phyloP scores from a whole-genome alignment of 2,888 invertebrate genomes.

The Drosophila kuntzei region DNA sequence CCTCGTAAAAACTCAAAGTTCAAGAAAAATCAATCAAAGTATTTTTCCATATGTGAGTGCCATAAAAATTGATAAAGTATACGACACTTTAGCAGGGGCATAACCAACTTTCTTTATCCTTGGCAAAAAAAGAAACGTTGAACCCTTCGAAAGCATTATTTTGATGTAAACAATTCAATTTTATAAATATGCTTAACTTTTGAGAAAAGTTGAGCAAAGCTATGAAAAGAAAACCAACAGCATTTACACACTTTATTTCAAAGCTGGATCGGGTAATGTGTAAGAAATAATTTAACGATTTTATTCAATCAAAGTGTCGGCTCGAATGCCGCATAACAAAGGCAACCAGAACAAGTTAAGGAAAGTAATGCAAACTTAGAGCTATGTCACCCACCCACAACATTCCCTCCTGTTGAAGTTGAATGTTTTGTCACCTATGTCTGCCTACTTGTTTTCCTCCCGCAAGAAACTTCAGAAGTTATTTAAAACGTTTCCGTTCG shows the following conservation, averaged over 20 bases:
- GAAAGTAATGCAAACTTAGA: conserved; percentile 42
- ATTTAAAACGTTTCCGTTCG: conserved; percentile 65
- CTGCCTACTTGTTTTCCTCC: conserved; percentile 12
- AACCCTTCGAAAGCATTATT: conserved; percentile 65
- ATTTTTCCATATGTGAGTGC: conserved; percentile 31
- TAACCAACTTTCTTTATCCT: conserved; percentile 37
- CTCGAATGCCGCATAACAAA: conserved; percentile 50
- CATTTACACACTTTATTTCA: conserved; percentile 46
- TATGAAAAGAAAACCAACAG: conserved; percentile 9
- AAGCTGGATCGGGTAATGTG: conserved; percentile 44
- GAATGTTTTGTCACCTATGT: conserved; percentile 62
- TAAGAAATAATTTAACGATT: conserved; percentile 70
- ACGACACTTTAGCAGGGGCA: conserved; percentile 44
- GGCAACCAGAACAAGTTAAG: conserved; percentile 8
- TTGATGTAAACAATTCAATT: conserved; percentile 79
- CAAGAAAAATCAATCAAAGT: conserved; percentile 68
- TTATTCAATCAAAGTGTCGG: conserved; percentile 73
- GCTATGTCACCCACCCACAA: background rate
- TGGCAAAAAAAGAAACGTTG: conserved; percentile 30
- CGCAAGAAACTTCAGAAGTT: conserved; percentile 54
- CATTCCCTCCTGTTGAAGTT: conserved; percentile 4
- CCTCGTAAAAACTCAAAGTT: conserved; percentile 3
- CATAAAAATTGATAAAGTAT: conserved; percentile 67
- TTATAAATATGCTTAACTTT: conserved; percentile 71
- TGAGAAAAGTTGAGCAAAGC: conserved; percentile 15